These are phyloP conservation scores for Diglossa cyanea DNA, from an alignment of 2,797 vertebrate genomes.

Conservation along the genomic window DNA sequence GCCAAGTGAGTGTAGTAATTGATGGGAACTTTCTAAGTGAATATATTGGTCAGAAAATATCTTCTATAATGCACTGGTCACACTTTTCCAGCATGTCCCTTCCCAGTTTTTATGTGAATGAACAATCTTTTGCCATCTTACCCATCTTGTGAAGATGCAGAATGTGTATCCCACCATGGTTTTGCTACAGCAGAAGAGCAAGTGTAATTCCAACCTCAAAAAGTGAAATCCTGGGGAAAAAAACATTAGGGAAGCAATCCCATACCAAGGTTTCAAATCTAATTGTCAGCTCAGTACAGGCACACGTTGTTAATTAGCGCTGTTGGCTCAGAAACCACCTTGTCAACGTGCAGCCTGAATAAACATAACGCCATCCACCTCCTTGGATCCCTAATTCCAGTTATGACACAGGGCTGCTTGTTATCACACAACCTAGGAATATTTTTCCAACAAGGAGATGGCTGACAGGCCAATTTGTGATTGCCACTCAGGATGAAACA, in stretches of 20 bases:
- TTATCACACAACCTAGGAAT: neutral
- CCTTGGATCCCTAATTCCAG: neutral
- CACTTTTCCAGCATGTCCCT: neutral
- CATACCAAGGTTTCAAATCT: neutral
- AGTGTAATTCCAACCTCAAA: neutral
- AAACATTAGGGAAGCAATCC: neutral
- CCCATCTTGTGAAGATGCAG: neutral
- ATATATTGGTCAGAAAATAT: neutral
- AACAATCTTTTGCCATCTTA: neutral
- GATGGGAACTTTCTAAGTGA: neutral
- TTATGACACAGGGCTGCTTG: neutral
- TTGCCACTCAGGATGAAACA: neutral
- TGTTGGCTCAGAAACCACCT: neutral
- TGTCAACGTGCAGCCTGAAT: neutral
- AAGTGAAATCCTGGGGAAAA: neutral
- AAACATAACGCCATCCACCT: neutral
- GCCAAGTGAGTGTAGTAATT: neutral
- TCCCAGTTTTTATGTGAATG: neutral
- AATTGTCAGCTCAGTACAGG: neutral
- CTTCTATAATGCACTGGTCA: neutral
- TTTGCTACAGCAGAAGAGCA: neutral
- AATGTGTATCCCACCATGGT: neutral
- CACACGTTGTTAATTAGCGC: neutral
- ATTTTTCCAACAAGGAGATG: neutral
- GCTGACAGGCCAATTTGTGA: neutral